These are phyloP conservation scores for Saccostrea echinata DNA, from an alignment of 1,140 invertebrate species.

Conservation along the genomic window DNA sequence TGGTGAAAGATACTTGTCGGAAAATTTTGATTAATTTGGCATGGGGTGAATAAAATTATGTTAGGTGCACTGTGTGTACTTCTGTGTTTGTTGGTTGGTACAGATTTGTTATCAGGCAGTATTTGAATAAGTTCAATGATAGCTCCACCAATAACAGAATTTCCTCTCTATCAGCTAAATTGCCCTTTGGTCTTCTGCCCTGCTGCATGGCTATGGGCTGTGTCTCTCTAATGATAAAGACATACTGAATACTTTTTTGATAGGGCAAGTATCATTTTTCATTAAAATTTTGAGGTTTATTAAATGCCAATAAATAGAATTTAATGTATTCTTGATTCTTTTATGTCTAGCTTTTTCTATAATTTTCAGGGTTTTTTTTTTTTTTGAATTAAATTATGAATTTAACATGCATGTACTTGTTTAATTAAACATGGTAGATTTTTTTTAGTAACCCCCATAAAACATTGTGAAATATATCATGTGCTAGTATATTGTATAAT, in stretches of 20 bases:
- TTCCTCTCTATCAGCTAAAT: not conserved
- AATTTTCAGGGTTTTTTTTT: too few relatives aligned
- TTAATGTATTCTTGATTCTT: not conserved
- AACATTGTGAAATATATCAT: too few relatives aligned
- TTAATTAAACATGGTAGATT: too few relatives aligned
- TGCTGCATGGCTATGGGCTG: conserved; percentile 23
- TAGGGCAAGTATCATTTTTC: conserved; percentile 29
- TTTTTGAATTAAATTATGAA: too few relatives aligned
- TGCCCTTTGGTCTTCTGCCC: conserved; percentile 18
- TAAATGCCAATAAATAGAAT: not conserved
- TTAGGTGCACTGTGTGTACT: not conserved
- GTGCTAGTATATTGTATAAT: too few relatives aligned
- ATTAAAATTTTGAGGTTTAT: not conserved
- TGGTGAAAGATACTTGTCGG: too few relatives aligned
- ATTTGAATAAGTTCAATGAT: conserved; percentile 12
- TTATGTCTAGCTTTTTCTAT: not conserved
- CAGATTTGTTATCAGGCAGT: conserved; percentile 12
- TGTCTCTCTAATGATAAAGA: conserved; percentile 7
- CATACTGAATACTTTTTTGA: conserved; percentile 7
- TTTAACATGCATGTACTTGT: too few relatives aligned
- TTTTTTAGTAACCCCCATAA: too few relatives aligned
- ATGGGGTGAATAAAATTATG: conserved; percentile 22
- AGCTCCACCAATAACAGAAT: conserved; percentile 2
- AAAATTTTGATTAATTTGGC: not conserved
- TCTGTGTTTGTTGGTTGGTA: not conserved